These are phyloP conservation scores for Plectus sambesii DNA, from an alignment of 1,140 invertebrate genomes.

Conservation along the genomic window DNA sequence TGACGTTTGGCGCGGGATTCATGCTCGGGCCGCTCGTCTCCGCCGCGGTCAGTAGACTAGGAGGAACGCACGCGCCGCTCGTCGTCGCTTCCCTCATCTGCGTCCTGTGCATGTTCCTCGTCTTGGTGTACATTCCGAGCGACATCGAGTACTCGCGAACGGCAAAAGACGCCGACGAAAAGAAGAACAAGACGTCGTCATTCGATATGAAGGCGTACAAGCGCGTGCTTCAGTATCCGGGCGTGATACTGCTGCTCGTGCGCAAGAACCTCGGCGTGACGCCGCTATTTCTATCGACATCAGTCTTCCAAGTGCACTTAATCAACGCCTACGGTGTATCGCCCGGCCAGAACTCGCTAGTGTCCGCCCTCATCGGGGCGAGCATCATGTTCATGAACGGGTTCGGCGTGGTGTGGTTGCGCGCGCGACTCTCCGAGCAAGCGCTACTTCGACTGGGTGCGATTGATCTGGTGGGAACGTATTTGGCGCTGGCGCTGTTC, in stretches of 20 bases:
- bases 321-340: slow-evolving; percentile 19
- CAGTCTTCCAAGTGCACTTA: slow-evolving; percentile 18
- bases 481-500: slow-evolving; percentile 19
- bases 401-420: slow-evolving; percentile 24
- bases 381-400: slow-evolving; percentile 23
- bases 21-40: slow-evolving; percentile 23
- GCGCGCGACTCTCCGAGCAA: slow-evolving; percentile 21
- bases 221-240: slow-evolving; percentile 13
- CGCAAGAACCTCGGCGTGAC: slow-evolving; percentile 21
- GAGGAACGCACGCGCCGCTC: slow-evolving; percentile 17
- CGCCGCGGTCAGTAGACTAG: slow-evolving; percentile 13
- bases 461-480: slow-evolving; percentile 15
- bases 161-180: slow-evolving; percentile 6
- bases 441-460: slow-evolving; percentile 20
- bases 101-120: slow-evolving; percentile 8
- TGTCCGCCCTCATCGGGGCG: slow-evolving; percentile 20
- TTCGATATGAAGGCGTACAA: slow-evolving; percentile 16
- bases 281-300: slow-evolving; percentile 1
- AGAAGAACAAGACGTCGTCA: too few species aligned
- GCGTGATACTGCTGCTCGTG: slow-evolving; percentile 14
- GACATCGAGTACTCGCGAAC: too few species aligned
- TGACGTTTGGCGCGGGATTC: slow-evolving; percentile 25
- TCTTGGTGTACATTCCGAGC: slow-evolving; percentile 9
- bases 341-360: slow-evolving; percentile 13
- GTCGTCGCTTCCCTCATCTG: slow-evolving; percentile 13